phyloP scores from a whole-genome alignment of 2,888 invertebrate genomes.

The Monochamus alternatus region DNA sequence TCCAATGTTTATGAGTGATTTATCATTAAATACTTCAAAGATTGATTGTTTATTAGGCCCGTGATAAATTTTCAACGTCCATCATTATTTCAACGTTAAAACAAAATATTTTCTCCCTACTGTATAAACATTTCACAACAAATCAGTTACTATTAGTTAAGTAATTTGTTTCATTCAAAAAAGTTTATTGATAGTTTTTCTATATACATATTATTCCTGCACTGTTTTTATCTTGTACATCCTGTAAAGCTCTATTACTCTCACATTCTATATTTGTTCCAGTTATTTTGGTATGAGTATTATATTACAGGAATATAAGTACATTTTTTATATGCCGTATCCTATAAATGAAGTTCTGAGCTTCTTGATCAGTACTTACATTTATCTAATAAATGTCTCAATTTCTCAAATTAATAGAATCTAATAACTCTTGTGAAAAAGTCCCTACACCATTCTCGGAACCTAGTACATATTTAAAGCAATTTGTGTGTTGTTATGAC shows the following conservation, averaged over 20 bases:
- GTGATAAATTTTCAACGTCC: neutral
- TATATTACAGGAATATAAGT: too few relatives aligned
- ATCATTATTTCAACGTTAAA: slow-evolving; percentile 9
- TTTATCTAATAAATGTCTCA: neutral
- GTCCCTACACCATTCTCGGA: neutral
- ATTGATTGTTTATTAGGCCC: slow-evolving; percentile 4
- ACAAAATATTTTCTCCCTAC: slow-evolving; percentile 5
- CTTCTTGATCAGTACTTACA: neutral
- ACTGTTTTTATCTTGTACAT: too few relatives aligned
- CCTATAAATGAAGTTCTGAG: too few relatives aligned
- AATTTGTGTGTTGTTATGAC: slow-evolving; percentile 1
- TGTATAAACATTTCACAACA: neutral
- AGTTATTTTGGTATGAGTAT: too few relatives aligned
- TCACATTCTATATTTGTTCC: too few relatives aligned
- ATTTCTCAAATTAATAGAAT: neutral
- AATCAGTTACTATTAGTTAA: neutral
- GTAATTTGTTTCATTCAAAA: neutral
- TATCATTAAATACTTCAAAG: slow-evolving; percentile 9
- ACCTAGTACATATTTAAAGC: neutral
- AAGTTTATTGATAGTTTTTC: too few relatives aligned
- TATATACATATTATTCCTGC: too few relatives aligned
- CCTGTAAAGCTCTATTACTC: too few relatives aligned
- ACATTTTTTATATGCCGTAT: slow-evolving; percentile 17
- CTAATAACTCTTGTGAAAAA: neutral
- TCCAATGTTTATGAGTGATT: neutral